Conservation (phyloP, 1,140 invertebrate genomes). For the Pogonomyrmex barbatus region DNA sequence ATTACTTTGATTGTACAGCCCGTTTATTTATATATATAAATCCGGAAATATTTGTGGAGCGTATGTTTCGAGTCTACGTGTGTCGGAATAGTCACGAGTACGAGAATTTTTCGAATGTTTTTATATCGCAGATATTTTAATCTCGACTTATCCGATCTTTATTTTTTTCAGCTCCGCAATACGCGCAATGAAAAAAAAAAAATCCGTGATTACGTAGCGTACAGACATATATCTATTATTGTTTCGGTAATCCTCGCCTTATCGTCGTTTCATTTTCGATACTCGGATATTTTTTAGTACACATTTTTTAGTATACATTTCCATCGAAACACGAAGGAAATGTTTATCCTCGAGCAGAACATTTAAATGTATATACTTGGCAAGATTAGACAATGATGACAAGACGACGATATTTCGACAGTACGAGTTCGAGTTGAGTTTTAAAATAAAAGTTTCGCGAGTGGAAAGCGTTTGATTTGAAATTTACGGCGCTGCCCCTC, state of each 20-base stretch:
- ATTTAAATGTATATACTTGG: not conserved
- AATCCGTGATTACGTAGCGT: not conserved
- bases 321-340: not conserved
- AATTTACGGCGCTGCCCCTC: not conserved
- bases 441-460: not conserved
- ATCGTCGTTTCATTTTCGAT: not conserved
- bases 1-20: not conserved
- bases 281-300: not conserved
- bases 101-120: not conserved
- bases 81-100: not conserved
- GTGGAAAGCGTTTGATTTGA: not conserved
- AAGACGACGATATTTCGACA: not conserved
- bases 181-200: constrained; percentile 12
- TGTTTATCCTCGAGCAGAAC: not conserved
- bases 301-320: not conserved
- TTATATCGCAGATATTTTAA: not conserved
- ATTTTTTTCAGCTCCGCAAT: not conserved
- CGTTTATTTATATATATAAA: not conserved
- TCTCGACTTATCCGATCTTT: constrained; percentile 2
- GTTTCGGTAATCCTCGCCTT: not conserved
- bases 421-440: not conserved
- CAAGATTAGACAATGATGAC: not conserved
- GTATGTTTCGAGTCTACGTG: not conserved
- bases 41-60: not conserved
- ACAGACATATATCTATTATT: constrained; percentile 31